Evolutionary conservation across 2,888 invertebrate genomes (phyloP).

Genomic region (Drosophila differens): DNA sequence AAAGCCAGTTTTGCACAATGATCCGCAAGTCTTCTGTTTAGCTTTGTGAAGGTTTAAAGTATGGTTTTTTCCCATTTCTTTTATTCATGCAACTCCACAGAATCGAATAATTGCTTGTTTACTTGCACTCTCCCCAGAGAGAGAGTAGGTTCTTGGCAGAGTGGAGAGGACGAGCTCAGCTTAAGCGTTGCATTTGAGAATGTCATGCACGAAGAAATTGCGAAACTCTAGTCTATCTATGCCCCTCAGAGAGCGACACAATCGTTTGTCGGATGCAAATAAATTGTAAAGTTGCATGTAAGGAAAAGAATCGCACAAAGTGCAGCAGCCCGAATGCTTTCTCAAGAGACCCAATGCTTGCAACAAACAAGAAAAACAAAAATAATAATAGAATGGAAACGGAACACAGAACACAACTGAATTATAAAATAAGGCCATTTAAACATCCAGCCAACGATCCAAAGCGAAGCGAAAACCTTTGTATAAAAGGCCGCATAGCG

Average conservation of each 20-base stretch:
- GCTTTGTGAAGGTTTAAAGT: neutral
- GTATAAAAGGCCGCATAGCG: neutral
- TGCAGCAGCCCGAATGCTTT: neutral
- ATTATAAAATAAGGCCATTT: neutral
- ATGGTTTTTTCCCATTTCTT: neutral
- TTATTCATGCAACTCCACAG: neutral
- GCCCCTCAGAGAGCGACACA: neutral
- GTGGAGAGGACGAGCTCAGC: neutral
- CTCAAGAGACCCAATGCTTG: neutral
- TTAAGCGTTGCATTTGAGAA: slow-evolving; percentile 1
- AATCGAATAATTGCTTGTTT: neutral
- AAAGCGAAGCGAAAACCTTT: neutral
- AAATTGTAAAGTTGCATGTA: neutral
- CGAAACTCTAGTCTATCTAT: neutral
- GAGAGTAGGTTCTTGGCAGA: neutral
- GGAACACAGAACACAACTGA: neutral
- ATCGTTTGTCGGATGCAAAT: slow-evolving; percentile 4
- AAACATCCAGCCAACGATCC: neutral
- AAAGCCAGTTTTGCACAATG: slow-evolving; percentile 6
- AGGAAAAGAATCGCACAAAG: neutral
- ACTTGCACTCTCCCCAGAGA: neutral
- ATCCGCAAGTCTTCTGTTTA: neutral
- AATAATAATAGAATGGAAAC: neutral
- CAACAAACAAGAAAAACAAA: neutral
- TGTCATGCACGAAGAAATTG: neutral